These are phyloP conservation scores for Gymnarchus niloticus DNA, from an alignment of 2,113 vertebrate species.

Conservation along the genomic window DNA sequence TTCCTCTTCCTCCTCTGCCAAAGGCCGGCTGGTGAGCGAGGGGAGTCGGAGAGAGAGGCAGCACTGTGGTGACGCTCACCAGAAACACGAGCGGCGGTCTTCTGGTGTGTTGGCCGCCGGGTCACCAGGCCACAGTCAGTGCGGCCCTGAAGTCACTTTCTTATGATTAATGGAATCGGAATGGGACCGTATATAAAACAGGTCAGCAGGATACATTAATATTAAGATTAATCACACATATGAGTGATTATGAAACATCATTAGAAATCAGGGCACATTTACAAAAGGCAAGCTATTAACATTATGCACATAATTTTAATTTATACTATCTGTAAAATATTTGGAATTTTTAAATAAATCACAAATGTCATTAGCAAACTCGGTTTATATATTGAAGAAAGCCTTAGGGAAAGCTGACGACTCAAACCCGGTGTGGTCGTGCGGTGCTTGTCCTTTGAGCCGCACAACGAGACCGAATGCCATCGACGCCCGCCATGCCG, in stretches of 20 bases:
- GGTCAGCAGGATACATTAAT: not conserved
- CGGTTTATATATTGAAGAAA: not conserved
- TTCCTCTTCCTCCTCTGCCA: not conserved
- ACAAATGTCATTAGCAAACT: not conserved
- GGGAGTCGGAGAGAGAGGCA: no score
- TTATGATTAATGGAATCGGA: no score
- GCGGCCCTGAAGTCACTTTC: not conserved
- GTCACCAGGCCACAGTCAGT: not conserved
- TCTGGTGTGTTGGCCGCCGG: not conserved
- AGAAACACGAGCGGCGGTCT: not conserved
- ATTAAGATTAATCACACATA: not conserved
- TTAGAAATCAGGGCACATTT: not conserved
- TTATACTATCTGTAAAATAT: not conserved
- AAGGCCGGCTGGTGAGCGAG: no score
- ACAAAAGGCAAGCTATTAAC: not conserved
- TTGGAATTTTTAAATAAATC: not conserved
- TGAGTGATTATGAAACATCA: not conserved
- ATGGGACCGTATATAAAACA: no score
- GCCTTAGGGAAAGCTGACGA: not conserved
- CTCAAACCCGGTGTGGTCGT: not conserved
- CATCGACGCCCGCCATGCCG: not conserved
- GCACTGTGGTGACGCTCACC: no score
- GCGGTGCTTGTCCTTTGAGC: not conserved
- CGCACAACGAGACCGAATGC: not conserved
- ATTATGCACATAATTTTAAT: not conserved